Conservation (phyloP, 2,888 invertebrate species). For the Archips xylosteana region DNA sequence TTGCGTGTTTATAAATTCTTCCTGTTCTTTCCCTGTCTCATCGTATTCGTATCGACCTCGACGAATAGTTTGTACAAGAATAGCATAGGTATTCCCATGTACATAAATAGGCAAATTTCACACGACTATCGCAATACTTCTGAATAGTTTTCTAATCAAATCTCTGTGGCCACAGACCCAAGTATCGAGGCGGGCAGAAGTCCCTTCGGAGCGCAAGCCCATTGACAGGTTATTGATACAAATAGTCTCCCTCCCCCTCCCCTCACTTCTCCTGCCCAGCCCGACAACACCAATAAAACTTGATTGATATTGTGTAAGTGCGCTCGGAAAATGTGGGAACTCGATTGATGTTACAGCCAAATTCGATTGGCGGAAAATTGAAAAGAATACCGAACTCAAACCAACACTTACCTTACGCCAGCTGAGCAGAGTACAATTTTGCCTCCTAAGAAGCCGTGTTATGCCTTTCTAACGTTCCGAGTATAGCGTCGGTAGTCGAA, state of each 20-base stretch:
- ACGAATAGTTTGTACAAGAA: background rate
- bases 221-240: slow-evolving; percentile 87
- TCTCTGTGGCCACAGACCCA: slow-evolving; percentile 73
- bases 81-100: background rate
- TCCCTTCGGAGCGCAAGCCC: slow-evolving; percentile 77
- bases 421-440: slow-evolving; percentile 56
- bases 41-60: background rate
- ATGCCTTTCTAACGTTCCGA: slow-evolving; percentile 58
- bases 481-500: slow-evolving; percentile 71
- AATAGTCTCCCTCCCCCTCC: slow-evolving; percentile 76
- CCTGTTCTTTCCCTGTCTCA: background rate
- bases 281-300: slow-evolving; percentile 85
- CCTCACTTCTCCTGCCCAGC: slow-evolving; percentile 61
- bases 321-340: slow-evolving; percentile 85
- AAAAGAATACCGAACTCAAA: slow-evolving; percentile 67
- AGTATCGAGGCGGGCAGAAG: slow-evolving; percentile 72
- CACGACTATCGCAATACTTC: slow-evolving; percentile 67
- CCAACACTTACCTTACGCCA: slow-evolving; percentile 57
- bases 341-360: slow-evolving; percentile 84
- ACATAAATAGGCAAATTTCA: slow-evolving; percentile 56
- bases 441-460: slow-evolving; percentile 45
- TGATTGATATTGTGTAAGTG: slow-evolving; percentile 86
- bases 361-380: slow-evolving; percentile 85
- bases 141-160: slow-evolving; percentile 72
- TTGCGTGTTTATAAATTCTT: slow-evolving; percentile 44